Evolutionary conservation across 1,140 invertebrate species (phyloP).

Genomic region (Drosophila pachea): DNA sequence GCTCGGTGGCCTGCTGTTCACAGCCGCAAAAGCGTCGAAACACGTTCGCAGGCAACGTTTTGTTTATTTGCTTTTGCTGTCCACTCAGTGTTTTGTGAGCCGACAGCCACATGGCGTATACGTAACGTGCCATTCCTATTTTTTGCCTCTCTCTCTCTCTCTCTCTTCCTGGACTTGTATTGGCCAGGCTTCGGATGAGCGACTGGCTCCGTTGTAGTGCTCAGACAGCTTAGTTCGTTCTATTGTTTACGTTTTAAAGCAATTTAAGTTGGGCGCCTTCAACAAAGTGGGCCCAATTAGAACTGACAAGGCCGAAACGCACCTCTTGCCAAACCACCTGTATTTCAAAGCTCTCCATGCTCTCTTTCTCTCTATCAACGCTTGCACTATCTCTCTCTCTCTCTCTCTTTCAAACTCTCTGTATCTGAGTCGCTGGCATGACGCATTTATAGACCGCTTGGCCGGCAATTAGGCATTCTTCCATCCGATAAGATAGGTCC

Average conservation of each 20-base stretch:
- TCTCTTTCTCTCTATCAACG: neutral
- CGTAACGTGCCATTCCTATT: slow-evolving; percentile 43
- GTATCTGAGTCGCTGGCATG: slow-evolving; percentile 30
- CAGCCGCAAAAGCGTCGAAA: slow-evolving; percentile 41
- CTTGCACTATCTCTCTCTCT: neutral
- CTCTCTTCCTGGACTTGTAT: slow-evolving; percentile 22
- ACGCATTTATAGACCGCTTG: slow-evolving; percentile 56
- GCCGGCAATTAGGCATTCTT: slow-evolving; percentile 62
- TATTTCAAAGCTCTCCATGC: neutral
- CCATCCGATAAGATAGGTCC: slow-evolving; percentile 64
- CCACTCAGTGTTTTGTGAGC: slow-evolving; percentile 36
- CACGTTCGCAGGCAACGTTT: slow-evolving; percentile 57
- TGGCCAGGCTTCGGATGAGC: slow-evolving; percentile 43
- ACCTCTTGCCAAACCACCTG: neutral
- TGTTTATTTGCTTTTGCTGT: slow-evolving; percentile 67
- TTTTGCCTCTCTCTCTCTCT: neutral
- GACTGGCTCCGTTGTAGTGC: slow-evolving; percentile 18
- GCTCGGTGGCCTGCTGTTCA: slow-evolving; percentile 21
- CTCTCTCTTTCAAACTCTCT: slow-evolving; percentile 10
- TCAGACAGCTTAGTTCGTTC: slow-evolving; percentile 35
- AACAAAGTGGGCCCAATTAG: slow-evolving; percentile 49
- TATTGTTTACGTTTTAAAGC: slow-evolving; percentile 65
- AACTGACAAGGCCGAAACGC: slow-evolving; percentile 15
- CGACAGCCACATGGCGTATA: slow-evolving; percentile 51
- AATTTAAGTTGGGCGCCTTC: slow-evolving; percentile 38